Percentiles rank a stretch among this genome's conserved stretches.
phyloP scores from a whole-genome alignment of 2,797 vertebrate genomes.

The Threskiornis aethiopicus region DNA sequence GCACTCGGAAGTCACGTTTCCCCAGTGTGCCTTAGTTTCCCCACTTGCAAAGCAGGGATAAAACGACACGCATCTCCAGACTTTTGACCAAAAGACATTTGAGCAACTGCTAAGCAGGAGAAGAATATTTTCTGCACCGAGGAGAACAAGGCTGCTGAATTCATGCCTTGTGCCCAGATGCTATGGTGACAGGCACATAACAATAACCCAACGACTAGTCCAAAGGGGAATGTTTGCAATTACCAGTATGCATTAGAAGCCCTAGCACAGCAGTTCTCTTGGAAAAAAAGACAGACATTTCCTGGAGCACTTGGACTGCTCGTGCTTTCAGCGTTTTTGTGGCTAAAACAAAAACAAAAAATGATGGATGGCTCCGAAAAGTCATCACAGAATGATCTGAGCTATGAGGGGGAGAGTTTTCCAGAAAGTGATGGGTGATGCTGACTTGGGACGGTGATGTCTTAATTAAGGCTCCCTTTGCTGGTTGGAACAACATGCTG shows the following conservation, averaged over 20 bases:
- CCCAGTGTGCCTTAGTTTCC: not conserved
- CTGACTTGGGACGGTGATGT: not conserved
- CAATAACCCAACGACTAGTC: not conserved
- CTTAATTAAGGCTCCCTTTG: not conserved
- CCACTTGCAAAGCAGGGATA: not conserved
- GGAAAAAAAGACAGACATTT: constrained; percentile 23
- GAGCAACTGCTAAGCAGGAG: not conserved
- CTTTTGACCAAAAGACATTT: not conserved
- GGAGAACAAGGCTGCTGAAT: not conserved
- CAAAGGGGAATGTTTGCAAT: constrained; percentile 41
- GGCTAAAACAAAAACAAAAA: constrained; percentile 40
- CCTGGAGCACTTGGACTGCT: constrained; percentile 35
- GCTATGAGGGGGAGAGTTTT: not conserved
- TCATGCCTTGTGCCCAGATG: constrained; percentile 36
- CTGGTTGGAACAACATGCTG: not conserved
- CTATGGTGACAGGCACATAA: constrained; percentile 50
- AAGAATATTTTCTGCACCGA: not conserved
- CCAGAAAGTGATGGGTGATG: not conserved
- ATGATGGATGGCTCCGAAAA: not conserved
- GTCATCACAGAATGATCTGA: not conserved
- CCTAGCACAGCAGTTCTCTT: constrained; percentile 40
- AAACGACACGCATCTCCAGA: not conserved
- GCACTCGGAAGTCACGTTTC: not conserved
- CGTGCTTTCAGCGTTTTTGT: constrained; percentile 13
- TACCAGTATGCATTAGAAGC: constrained; percentile 19